phyloP scores from a whole-genome alignment of 37 sponge, comb jelly and placozoan genomes.

The Eunapius fragilis region DNA sequence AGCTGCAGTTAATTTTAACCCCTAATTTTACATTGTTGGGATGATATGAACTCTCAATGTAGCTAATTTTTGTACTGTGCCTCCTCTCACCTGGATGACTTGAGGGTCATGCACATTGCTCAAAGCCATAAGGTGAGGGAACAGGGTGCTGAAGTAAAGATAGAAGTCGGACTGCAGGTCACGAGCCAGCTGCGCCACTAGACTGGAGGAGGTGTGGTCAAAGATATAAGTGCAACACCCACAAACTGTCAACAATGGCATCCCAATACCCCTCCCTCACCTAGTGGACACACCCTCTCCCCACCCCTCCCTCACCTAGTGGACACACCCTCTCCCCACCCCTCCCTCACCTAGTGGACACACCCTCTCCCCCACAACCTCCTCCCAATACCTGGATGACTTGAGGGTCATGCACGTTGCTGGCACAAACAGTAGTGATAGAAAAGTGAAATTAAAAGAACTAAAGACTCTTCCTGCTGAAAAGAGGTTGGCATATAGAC shows the following conservation, averaged over 20 bases:
- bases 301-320: too few relatives aligned
- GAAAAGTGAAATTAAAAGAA: not conserved
- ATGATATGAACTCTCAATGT: too few relatives aligned
- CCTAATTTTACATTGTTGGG: too few relatives aligned
- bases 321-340: slow-evolving; percentile 69
- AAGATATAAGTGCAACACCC: too few relatives aligned
- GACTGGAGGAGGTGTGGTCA: slow-evolving; percentile 43
- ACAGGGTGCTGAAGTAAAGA: slow-evolving; percentile 76
- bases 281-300: slow-evolving; percentile 18
- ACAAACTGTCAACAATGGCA: too few relatives aligned
- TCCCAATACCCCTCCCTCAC: not conserved
- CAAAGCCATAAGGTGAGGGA: slow-evolving; percentile 60
- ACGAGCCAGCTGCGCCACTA: slow-evolving; percentile 83
- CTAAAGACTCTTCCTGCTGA: not conserved
- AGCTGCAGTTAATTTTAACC: too few relatives aligned
- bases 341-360: too few relatives aligned
- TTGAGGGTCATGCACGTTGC: too few relatives aligned
- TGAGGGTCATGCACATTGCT: slow-evolving; percentile 48
- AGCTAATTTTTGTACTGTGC: too few relatives aligned
- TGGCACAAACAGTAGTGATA: not conserved
- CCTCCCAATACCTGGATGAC: too few relatives aligned
- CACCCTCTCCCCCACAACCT: too few relatives aligned
- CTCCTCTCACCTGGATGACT: slow-evolving; percentile 88
- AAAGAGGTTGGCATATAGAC: not conserved
- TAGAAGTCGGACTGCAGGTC: slow-evolving; percentile 91